Percentiles rank a stretch among this genome's conserved stretches.
phyloP scores from a whole-genome alignment of 1,140 invertebrate genomes.

The Oscheius sp. region DNA sequence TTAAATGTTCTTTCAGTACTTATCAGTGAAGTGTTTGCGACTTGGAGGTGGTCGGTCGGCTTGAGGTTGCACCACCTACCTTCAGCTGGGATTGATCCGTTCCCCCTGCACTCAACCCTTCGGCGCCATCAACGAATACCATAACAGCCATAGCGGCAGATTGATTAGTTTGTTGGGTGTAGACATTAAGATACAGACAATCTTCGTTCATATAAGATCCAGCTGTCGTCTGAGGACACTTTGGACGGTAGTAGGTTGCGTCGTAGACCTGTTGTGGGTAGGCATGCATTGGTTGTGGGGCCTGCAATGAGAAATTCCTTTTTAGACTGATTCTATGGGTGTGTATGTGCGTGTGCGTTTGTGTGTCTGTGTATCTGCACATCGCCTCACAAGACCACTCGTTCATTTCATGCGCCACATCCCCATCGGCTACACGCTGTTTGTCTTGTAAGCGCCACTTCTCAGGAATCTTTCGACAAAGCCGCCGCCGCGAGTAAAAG shows the following conservation, averaged over 20 bases:
- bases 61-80: no score
- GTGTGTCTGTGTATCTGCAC: neutral
- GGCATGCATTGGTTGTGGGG: conserved; percentile 10
- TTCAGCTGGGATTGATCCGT: conserved; percentile 18
- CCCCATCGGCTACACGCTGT: no score
- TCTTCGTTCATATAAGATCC: conserved; percentile 87
- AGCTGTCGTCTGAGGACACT: conserved; percentile 68
- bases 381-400: no score
- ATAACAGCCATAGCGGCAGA: conserved; percentile 44
- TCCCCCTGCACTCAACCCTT: conserved; percentile 22
- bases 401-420: no score
- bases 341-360: neutral
- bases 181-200: conserved; percentile 92
- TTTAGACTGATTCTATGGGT: neutral
- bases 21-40: no score
- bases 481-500: neutral
- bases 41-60: no score
- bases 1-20: neutral
- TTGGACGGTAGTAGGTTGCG: conserved; percentile 38
- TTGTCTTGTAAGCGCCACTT: neutral
- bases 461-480: neutral
- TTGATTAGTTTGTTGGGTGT: conserved; percentile 69
- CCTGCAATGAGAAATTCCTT: conserved; percentile 3
- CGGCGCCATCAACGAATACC: conserved; percentile 53
- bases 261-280: conserved; percentile 25